Percentiles rank a stretch among this genome's conserved stretches.
Conservation (phyloP, 2,888 invertebrate species). For the Temnothorax rugatulus region DNA sequence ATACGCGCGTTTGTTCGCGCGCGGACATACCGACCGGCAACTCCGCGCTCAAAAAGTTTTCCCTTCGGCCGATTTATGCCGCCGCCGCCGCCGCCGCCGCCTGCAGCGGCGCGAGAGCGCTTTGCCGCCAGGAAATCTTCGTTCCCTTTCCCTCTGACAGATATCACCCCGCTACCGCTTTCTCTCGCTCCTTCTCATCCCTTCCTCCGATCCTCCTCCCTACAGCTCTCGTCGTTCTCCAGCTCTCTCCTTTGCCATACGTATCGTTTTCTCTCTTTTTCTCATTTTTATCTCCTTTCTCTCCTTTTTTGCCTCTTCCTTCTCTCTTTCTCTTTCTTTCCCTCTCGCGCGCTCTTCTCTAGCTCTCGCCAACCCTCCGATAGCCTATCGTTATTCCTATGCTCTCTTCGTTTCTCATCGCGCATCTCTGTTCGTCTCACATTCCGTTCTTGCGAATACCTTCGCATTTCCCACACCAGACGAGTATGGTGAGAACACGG, state of each 20-base stretch:
- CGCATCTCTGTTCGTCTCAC: slow-evolving; percentile 45
- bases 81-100: slow-evolving; percentile 69
- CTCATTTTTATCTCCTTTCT: slow-evolving; percentile 2
- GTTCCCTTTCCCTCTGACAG: slow-evolving; percentile 36
- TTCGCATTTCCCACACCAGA: slow-evolving; percentile 34
- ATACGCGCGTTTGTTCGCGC: slow-evolving; percentile 45
- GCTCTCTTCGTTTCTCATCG: slow-evolving; percentile 36
- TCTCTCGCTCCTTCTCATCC: slow-evolving; percentile 5
- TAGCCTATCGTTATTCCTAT: slow-evolving; percentile 35
- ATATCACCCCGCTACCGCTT: slow-evolving; percentile 14
- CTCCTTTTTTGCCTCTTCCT: background rate
- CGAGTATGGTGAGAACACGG: slow-evolving; percentile 12
- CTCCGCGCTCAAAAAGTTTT: slow-evolving; percentile 77
- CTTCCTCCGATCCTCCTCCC: background rate
- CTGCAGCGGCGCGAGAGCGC: slow-evolving; percentile 63
- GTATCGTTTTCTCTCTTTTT: slow-evolving; percentile 48
- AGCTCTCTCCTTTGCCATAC: background rate
- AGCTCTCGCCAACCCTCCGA: slow-evolving; percentile 27
- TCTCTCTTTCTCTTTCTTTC: slow-evolving; percentile 44
- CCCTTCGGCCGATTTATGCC: slow-evolving; percentile 78
- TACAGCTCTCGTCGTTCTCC: background rate
- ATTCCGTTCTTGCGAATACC: slow-evolving; percentile 45
- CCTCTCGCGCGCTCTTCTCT: slow-evolving; percentile 7
- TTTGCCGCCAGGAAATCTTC: slow-evolving; percentile 60
- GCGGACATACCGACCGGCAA: slow-evolving; percentile 76